phyloP scores from a whole-genome alignment of 2,797 vertebrate species.

The Gymnothorax reevesii region DNA sequence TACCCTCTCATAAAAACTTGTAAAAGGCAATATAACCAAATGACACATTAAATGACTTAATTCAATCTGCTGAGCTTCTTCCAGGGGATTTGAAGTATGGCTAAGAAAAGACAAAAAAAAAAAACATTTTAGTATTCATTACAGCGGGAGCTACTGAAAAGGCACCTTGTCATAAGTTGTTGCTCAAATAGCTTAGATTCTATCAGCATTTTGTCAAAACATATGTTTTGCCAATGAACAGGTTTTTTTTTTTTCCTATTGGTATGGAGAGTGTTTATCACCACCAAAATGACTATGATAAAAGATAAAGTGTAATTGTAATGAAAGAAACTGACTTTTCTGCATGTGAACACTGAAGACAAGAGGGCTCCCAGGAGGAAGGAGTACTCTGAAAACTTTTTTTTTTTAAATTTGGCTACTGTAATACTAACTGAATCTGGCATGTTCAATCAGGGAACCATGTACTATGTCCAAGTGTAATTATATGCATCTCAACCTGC shows the following conservation, averaged over 20 bases:
- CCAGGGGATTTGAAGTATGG: conserved; percentile 3
- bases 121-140: background rate
- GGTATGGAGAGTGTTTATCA: background rate
- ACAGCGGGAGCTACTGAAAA: background rate
- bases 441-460: too few species aligned
- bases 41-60: background rate
- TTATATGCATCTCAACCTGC: too few species aligned
- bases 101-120: background rate
- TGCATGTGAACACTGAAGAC: background rate
- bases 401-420: background rate
- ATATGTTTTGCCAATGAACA: background rate
- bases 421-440: background rate
- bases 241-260: too few species aligned
- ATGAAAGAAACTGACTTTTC: too few species aligned
- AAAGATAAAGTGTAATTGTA: background rate
- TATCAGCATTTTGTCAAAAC: background rate
- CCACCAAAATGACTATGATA: background rate
- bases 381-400: background rate
- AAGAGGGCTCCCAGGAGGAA: background rate
- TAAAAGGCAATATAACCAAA: conserved; percentile 10
- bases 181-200: background rate
- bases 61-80: conserved; percentile 1
- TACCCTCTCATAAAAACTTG: background rate
- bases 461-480: too few species aligned
- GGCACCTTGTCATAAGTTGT: background rate